Evolutionary conservation across 2,113 vertebrate species (phyloP).

Genomic region (Condylura cristata): DNA sequence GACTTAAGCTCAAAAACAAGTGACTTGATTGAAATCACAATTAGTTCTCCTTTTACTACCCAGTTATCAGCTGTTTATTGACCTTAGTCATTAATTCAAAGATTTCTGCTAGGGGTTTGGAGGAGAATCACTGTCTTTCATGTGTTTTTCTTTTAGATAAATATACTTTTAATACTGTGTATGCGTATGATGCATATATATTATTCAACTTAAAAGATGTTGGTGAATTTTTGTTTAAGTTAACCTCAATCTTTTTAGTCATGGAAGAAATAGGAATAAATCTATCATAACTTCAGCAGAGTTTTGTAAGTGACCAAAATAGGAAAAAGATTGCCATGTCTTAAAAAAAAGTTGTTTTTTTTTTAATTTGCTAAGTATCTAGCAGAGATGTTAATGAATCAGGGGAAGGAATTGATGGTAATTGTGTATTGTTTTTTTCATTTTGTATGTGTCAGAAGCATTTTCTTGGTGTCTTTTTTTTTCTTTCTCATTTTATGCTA

Average conservation of each 20-base stretch:
- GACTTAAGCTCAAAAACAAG: not conserved
- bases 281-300: not conserved
- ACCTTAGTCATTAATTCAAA: not conserved
- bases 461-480: conserved; percentile 16
- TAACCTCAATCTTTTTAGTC: not conserved
- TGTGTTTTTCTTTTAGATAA: conserved; percentile 46
- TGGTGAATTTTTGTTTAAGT: conserved; percentile 8
- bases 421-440: conserved; percentile 49
- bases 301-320: not conserved
- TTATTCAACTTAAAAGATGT: conserved; percentile 33
- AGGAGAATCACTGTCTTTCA: not conserved
- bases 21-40: conserved; percentile 24
- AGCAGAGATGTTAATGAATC: not conserved
- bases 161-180: not conserved
- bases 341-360: not conserved
- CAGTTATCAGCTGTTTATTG: not conserved
- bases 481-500: conserved; percentile 12
- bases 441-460: conserved; percentile 2
- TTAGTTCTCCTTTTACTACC: conserved; percentile 9
- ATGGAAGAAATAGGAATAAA: conserved; percentile 34
- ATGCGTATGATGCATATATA: not conserved
- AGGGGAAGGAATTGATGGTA: not conserved
- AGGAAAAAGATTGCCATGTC: conserved; percentile 8
- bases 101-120: not conserved
- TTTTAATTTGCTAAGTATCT: not conserved